phyloP scores from a whole-genome alignment of 2,113 vertebrate genomes.

The Rutilus rutilus region DNA sequence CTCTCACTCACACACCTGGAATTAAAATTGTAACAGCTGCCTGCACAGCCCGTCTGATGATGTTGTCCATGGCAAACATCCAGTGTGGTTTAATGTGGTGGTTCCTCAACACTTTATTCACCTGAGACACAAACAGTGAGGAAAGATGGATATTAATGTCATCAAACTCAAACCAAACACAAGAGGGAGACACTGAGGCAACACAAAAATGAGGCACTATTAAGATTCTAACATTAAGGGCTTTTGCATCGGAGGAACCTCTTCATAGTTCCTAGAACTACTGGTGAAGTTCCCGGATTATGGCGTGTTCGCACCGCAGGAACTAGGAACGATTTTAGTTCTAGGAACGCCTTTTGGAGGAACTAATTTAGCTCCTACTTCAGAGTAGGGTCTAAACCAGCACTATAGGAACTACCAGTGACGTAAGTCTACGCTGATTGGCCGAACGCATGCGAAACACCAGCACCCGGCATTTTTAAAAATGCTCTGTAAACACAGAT shows the following conservation, averaged over 20 bases:
- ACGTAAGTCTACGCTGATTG: too few relatives aligned
- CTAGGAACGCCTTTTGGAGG: too few relatives aligned
- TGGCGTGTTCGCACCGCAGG: too few relatives aligned
- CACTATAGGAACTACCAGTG: too few relatives aligned
- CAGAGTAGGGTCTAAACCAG: too few relatives aligned
- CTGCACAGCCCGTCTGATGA: conserved; percentile 91
- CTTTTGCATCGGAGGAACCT: too few relatives aligned
- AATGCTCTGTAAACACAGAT: too few relatives aligned
- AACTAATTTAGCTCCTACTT: too few relatives aligned
- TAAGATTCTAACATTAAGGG: background rate
- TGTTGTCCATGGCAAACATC: conserved; percentile 98
- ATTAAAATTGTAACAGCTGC: conserved; percentile 91
- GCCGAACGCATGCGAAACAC: accelerated
- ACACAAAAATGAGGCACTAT: background rate
- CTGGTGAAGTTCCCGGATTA: too few relatives aligned
- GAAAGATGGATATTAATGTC: background rate
- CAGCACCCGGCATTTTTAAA: too few relatives aligned
- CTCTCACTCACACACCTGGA: conserved; percentile 77
- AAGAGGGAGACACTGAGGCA: background rate
- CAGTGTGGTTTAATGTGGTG: conserved; percentile 93
- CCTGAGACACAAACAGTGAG: conserved; percentile 71
- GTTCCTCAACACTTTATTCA: conserved; percentile 91
- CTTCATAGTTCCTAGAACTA: too few relatives aligned
- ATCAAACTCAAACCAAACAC: background rate
- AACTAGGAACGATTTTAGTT: too few relatives aligned